Evolutionary conservation across 2,113 vertebrate genomes (phyloP).

Genomic region (Alethe castanea): DNA sequence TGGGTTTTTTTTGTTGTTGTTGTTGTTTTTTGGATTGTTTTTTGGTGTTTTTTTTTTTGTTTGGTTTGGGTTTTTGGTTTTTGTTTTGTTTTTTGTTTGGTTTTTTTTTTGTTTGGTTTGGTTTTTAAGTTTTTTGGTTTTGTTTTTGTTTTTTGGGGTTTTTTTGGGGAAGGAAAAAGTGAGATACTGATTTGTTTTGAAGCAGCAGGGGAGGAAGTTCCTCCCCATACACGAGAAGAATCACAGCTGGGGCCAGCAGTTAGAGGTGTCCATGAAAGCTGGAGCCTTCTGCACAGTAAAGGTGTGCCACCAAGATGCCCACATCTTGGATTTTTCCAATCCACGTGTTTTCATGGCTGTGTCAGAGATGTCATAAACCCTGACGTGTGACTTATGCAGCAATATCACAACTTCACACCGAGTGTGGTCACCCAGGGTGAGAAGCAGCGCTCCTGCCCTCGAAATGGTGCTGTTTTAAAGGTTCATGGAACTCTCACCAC

Average conservation of each 20-base stretch:
- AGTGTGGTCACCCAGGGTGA: not conserved
- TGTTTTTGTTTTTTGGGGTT: not conserved
- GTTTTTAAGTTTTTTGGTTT: not conserved
- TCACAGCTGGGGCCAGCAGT: not conserved
- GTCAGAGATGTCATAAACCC: not conserved
- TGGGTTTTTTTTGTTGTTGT: too few species aligned
- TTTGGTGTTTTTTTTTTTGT: too few species aligned
- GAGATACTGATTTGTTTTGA: not conserved
- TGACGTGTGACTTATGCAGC: not conserved
- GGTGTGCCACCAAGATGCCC: not conserved
- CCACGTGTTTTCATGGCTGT: not conserved
- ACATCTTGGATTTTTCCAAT: not conserved
- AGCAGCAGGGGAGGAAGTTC: not conserved
- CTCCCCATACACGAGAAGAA: fast-evolving
- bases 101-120: too few species aligned
- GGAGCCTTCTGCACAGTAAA: not conserved
- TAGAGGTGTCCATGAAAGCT: not conserved
- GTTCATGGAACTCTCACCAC: not conserved
- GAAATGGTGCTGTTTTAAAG: not conserved
- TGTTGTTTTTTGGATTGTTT: too few species aligned
- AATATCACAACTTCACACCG: not conserved
- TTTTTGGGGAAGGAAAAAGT: not conserved
- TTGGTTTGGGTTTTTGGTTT: too few species aligned
- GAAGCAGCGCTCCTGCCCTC: not conserved
- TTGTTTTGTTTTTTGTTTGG: too few species aligned